Conservation (phyloP, 2,797 vertebrate genomes). For the Balearica regulorum region DNA sequence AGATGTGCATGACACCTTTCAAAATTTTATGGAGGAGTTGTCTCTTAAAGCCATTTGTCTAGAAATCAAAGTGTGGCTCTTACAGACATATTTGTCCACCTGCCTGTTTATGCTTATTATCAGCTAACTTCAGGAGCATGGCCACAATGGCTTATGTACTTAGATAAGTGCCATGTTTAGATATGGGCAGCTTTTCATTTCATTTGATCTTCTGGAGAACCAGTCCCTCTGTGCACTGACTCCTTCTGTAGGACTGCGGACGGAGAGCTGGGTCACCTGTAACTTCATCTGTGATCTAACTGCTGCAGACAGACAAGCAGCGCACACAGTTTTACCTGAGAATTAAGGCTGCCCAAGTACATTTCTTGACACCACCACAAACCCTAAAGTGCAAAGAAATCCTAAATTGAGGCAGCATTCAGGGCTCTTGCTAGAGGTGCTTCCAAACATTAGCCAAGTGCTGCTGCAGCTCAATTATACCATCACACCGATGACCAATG, state of each 20-base stretch:
- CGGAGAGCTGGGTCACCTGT: neutral
- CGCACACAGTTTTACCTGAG: neutral
- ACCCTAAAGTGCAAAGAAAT: neutral
- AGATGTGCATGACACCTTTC: neutral
- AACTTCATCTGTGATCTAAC: neutral
- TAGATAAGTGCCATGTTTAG: neutral
- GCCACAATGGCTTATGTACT: neutral
- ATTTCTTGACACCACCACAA: neutral
- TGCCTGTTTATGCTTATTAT: neutral
- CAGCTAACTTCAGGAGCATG: neutral
- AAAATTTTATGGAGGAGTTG: neutral
- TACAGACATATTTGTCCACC: neutral
- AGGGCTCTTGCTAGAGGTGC: neutral
- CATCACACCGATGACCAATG: neutral
- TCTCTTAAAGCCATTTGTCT: neutral
- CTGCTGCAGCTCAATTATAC: neutral
- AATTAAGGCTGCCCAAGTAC: neutral
- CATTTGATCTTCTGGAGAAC: neutral
- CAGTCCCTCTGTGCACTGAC: neutral
- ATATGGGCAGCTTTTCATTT: neutral
- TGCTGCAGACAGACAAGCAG: neutral
- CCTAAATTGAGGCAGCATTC: neutral
- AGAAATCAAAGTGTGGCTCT: neutral
- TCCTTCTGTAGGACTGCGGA: neutral
- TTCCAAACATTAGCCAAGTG: neutral